Base-by-base conservation (phyloP, 2,113 vertebrate genomes). In the Malurus elegans region DNA sequence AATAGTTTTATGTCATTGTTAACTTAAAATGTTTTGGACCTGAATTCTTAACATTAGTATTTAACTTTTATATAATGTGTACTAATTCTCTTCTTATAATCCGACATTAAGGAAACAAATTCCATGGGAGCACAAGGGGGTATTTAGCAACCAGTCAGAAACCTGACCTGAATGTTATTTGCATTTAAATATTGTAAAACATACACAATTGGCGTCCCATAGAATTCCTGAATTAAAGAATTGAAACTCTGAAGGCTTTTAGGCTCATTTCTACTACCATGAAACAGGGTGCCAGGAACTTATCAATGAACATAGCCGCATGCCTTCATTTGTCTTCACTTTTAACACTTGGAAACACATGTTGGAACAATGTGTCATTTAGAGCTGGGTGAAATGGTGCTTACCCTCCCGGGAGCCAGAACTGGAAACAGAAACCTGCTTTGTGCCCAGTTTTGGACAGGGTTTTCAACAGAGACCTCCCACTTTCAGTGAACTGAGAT, bases 71-170 rank as follows among this genome's bases (percentile, higher is more conserved):
- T 92, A 25, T 81, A 67, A 73, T 20, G 3, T 44, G 34, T 85
- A 81, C 38, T 92, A 89, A 84, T 96, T 89, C 51, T 92, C 21
- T 91, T 79, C 1, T 0, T 71, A 60, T 79, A 92, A 91, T 81
- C 73, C 2, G 1, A 87, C 45, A 34, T 47, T 81, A 90, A 85
- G 57, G 65, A 89, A 96, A 92, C 36, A 89, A 62, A 79, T 87
- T 95, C 57, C 40, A 6, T 5, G 9, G 67, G 10, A 78, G 15
- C 79, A 86, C 48, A 75, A 84, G 64, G 70, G 24, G 19, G 28
- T 84, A 86, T 93, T 93, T 87, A 93, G 44, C 64, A 93, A 38
- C 44, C 36, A 89, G 73, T 50, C 31, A 72, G 61, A 89, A 95
- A 67, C 61, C 13, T 74, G 86, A 81, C 8, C n/a, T 71, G 84